Evolutionary conservation across 64 coral and sea anemone genomes (phyloP).

Genomic region (Pocillopora damicornis): DNA sequence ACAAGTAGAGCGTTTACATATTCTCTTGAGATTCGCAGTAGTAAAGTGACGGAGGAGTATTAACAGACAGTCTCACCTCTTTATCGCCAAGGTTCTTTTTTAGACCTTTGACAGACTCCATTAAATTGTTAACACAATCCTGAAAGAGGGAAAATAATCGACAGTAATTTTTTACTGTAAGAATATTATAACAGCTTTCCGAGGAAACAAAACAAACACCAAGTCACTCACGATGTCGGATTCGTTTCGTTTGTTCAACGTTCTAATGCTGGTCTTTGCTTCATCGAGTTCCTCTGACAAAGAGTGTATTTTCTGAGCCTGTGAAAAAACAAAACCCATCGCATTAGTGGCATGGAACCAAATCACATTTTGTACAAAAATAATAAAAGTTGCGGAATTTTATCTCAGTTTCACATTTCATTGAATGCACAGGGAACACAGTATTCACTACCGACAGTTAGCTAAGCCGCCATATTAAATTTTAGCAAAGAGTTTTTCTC

Average conservation of each 20-base stretch:
- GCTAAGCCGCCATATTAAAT: too few species aligned
- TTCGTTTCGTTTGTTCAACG: conserved; percentile 81
- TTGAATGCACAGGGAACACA: too few species aligned
- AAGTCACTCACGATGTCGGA: conserved; percentile 67
- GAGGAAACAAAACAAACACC: not conserved
- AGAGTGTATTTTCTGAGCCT: conserved; percentile 48
- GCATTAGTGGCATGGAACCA: not conserved
- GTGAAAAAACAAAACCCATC: not conserved
- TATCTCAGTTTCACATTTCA: too few species aligned
- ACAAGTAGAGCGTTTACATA: too few species aligned
- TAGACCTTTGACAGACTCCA: conserved; percentile 78
- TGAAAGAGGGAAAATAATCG: conserved; percentile 8
- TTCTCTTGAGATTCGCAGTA: too few species aligned
- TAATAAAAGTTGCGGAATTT: not conserved
- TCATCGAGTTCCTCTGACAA: conserved; percentile 59
- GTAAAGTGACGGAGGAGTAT: too few species aligned
- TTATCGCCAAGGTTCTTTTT: conserved; percentile 80
- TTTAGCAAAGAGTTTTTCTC: too few species aligned
- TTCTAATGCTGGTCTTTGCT: conserved; percentile 40
- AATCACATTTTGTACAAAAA: not conserved
- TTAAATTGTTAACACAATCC: conserved; percentile 88
- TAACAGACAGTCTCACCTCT: conserved; percentile 56
- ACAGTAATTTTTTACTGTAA: not conserved
- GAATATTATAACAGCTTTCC: not conserved
- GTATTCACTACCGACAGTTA: too few species aligned